Conservation (phyloP, 2,113 vertebrate genomes). For the Hassar affinis region DNA sequence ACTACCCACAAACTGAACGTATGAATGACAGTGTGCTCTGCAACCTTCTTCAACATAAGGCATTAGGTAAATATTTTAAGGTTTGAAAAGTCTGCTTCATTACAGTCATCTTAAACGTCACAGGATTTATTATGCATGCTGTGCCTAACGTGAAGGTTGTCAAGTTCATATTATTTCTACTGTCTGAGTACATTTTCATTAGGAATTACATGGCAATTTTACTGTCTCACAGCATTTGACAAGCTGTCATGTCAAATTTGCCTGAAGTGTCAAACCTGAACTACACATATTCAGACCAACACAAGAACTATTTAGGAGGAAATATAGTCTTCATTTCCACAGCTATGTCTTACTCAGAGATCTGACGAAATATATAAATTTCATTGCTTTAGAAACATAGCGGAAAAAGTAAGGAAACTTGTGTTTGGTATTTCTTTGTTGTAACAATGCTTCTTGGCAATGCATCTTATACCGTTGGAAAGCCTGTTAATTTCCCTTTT, state of each 20-base stretch:
- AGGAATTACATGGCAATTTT: slow-evolving; percentile 59
- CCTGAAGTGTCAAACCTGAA: slow-evolving; percentile 42
- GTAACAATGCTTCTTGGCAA: too few species aligned
- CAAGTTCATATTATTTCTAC: slow-evolving; percentile 52
- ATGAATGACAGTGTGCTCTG: not conserved
- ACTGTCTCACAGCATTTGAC: slow-evolving; percentile 53
- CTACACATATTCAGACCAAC: slow-evolving; percentile 49
- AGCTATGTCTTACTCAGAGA: slow-evolving; percentile 31
- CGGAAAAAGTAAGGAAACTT: too few species aligned
- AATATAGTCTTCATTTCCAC: slow-evolving; percentile 33
- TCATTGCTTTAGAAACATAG: slow-evolving; percentile 12
- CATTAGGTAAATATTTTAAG: not conserved
- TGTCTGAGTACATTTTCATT: slow-evolving; percentile 51
- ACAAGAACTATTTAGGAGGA: slow-evolving; percentile 56
- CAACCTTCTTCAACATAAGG: not conserved
- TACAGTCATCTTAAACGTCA: not conserved
- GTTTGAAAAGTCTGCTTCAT: not conserved
- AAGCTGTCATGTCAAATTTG: slow-evolving; percentile 49
- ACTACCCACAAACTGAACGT: not conserved
- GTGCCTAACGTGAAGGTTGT: slow-evolving; percentile 48
- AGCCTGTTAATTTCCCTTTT: too few species aligned
- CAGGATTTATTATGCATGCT: slow-evolving; percentile 14
- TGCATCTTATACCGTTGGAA: too few species aligned
- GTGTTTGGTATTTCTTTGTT: too few species aligned
- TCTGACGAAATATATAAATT: slow-evolving; percentile 7